These are phyloP conservation scores for Acrocera orbiculus DNA, from an alignment of 2,888 invertebrate genomes.

Conservation along the genomic window DNA sequence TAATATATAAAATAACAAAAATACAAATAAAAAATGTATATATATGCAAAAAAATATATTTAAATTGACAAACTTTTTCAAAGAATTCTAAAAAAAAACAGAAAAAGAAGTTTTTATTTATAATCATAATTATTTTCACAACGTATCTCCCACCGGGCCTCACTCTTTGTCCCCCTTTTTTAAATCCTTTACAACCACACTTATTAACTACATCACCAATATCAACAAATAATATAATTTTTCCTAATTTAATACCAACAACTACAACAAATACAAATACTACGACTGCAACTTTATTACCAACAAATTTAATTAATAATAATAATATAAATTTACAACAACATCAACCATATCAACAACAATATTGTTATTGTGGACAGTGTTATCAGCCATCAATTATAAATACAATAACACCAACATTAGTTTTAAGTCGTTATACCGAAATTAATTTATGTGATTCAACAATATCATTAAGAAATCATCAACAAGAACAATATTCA, in stretches of 20 bases:
- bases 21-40: neutral
- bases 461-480: constrained; percentile 16
- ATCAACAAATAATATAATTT: constrained; percentile 9
- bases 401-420: constrained; percentile 15
- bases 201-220: constrained; percentile 6
- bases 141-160: constrained; percentile 21
- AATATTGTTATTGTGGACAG: constrained; percentile 16
- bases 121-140: constrained; percentile 16
- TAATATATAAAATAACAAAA: neutral
- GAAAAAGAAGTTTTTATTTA: constrained; percentile 4
- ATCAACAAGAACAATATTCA: constrained; percentile 21
- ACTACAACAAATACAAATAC: neutral
- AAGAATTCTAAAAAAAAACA: neutral
- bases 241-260: constrained; percentile 4
- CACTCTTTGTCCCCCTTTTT: constrained; percentile 19
- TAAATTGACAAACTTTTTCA: neutral
- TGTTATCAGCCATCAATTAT: constrained; percentile 15
- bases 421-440: constrained; percentile 18
- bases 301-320: constrained; percentile 4
- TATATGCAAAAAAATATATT: neutral
- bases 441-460: constrained; percentile 19
- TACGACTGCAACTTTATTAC: constrained; percentile 6
- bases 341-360: constrained; percentile 11
- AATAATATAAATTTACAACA: constrained; percentile 11
- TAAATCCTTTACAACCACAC: constrained; percentile 13